Percentiles rank a stretch among this genome's conserved stretches.
phyloP scores from a whole-genome alignment of 2,113 vertebrate species.

The Chloroceryle aenea region DNA sequence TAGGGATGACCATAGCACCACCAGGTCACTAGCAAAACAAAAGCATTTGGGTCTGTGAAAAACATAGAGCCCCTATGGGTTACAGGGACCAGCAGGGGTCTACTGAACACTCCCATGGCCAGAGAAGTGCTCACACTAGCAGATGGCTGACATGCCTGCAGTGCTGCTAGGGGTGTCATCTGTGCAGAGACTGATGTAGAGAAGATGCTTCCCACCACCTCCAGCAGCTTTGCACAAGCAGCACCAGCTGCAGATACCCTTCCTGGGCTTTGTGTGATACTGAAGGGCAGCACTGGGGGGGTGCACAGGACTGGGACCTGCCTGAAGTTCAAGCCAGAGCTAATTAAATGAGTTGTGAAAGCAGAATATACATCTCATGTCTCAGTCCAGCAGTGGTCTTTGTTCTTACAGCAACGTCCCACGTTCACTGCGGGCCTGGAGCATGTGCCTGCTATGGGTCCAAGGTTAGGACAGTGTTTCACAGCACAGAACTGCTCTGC shows the following conservation, averaged over 20 bases:
- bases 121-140: fast-evolving
- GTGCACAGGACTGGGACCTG: background rate
- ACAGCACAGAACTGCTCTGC: background rate
- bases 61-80: fast-evolving
- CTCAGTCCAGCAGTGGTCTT: background rate
- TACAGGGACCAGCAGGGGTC: background rate
- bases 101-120: fast-evolving
- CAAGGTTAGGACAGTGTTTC: background rate
- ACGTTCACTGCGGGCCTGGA: background rate
- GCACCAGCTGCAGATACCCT: fast-evolving
- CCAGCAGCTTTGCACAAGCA: background rate
- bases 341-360: background rate
- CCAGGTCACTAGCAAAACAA: background rate
- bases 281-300: background rate
- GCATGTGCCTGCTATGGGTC: fast-evolving
- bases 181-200: fast-evolving
- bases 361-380: background rate
- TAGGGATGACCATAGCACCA: background rate
- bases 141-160: fast-evolving
- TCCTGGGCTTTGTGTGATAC: too few species aligned
- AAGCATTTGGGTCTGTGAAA: fast-evolving
- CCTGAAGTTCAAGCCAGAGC: too few species aligned
- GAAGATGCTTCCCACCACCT: fast-evolving
- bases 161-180: fast-evolving
- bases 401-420: background rate